phyloP scores from a whole-genome alignment of 2,113 vertebrate genomes.

The Pholis gunnellus region DNA sequence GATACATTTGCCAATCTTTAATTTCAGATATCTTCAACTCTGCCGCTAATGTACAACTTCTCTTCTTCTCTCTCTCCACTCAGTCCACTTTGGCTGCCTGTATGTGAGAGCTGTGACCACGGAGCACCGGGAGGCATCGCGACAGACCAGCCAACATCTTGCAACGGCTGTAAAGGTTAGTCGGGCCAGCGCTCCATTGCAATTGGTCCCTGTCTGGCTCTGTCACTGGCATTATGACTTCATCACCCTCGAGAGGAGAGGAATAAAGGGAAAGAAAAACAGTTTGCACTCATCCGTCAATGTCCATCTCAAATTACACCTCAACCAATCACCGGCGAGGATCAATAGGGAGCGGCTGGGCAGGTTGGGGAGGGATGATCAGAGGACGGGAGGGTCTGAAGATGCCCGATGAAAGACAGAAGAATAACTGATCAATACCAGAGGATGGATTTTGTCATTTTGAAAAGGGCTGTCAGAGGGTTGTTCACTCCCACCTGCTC shows the following conservation, averaged over 20 bases:
- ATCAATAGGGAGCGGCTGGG: constrained; percentile 88
- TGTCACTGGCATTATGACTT: constrained; percentile 84
- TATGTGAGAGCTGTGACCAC: constrained; percentile 62
- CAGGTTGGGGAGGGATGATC: constrained; percentile 76
- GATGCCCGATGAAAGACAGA: constrained; percentile 81
- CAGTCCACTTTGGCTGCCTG: constrained; percentile 28
- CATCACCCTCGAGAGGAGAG: constrained; percentile 79
- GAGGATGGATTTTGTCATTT: constrained; percentile 83
- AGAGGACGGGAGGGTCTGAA: constrained; percentile 80
- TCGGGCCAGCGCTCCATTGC: constrained; percentile 68
- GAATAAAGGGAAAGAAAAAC: constrained; percentile 83
- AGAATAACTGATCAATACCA: constrained; percentile 85
- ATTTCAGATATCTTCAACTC: constrained; percentile 1
- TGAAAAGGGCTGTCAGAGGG: constrained; percentile 76
- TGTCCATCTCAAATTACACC: constrained; percentile 87
- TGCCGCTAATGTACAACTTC: constrained; percentile 14
- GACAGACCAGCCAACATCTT: constrained; percentile 62
- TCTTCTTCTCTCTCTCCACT: constrained; percentile 12
- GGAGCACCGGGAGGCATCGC: constrained; percentile 56
- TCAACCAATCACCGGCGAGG: constrained; percentile 87
- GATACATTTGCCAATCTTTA: background rate
- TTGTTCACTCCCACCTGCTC: constrained; percentile 73
- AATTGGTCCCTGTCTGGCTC: constrained; percentile 79
- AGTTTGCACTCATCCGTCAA: constrained; percentile 88
- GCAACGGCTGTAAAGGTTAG: constrained; percentile 81